A percentile compares a stretch with the other conserved stretches of the same genome.
Conservation (phyloP, 2,113 vertebrate genomes). For the Meles meles region DNA sequence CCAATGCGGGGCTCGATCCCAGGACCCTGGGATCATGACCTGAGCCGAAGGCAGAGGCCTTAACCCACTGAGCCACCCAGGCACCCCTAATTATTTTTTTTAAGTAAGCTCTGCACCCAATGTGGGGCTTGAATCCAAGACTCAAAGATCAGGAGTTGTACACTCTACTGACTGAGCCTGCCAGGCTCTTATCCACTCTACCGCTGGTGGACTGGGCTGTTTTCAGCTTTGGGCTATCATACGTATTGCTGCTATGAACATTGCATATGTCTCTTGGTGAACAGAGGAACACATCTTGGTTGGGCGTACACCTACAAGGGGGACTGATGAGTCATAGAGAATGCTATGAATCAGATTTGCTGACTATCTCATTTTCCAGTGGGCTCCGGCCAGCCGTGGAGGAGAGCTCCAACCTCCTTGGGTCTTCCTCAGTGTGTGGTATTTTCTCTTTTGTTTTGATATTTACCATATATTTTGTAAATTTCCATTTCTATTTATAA, state of each 20-base stretch:
- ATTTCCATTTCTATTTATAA: background rate
- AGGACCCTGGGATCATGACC: no score
- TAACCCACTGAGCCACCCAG: no score
- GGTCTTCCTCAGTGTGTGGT: background rate
- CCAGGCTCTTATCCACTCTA: background rate
- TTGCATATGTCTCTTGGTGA: background rate
- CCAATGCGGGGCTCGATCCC: no score
- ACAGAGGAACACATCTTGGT: background rate
- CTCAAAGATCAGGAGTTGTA: background rate
- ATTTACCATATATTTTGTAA: background rate
- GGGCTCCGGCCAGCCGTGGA: background rate
- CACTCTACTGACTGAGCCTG: background rate
- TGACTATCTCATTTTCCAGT: fast-evolving
- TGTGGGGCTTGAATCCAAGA: background rate
- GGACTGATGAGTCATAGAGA: background rate
- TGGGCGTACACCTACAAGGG: background rate
- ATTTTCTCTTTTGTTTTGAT: background rate
- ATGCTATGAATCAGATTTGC: background rate
- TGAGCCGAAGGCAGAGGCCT: no score
- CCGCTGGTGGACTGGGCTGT: background rate
- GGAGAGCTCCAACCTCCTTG: fast-evolving
- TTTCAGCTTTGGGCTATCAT: background rate
- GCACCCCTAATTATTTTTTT: background rate
- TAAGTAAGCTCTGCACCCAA: background rate
- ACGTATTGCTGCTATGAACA: background rate